phyloP scores from a whole-genome alignment of 1,140 invertebrate species.

The Penaeus vannamei region DNA sequence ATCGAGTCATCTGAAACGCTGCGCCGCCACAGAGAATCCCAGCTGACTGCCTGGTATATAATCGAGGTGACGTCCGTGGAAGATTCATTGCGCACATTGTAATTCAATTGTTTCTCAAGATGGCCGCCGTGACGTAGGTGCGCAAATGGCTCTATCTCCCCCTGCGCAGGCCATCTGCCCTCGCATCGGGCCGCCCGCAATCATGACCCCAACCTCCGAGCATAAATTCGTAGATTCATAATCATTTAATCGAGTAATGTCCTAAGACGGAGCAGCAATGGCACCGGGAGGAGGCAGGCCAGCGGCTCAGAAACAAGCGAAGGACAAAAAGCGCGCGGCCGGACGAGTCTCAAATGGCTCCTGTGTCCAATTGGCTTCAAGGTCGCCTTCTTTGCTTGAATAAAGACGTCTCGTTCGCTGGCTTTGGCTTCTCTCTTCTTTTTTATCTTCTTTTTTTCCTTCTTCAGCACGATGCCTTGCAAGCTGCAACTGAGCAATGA shows the following conservation, averaged over 20 bases:
- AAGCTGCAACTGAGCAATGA: too few relatives aligned
- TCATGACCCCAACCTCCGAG: too few relatives aligned
- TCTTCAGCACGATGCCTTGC: background rate
- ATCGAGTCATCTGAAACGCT: constrained; percentile 33
- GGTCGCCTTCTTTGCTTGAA: background rate
- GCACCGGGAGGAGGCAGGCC: too few relatives aligned
- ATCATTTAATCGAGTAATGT: too few relatives aligned
- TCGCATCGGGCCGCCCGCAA: too few relatives aligned
- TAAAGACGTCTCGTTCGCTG: constrained; percentile 5
- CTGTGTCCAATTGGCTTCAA: constrained; percentile 31
- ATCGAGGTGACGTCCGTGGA: constrained; percentile 58
- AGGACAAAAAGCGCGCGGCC: background rate
- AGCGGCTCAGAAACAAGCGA: too few relatives aligned
- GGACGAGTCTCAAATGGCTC: background rate
- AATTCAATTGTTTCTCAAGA: constrained; percentile 65
- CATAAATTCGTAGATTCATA: too few relatives aligned
- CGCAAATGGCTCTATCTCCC: constrained; percentile 58
- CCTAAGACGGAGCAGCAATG: too few relatives aligned
- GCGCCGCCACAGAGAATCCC: background rate
- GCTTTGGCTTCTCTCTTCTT: background rate
- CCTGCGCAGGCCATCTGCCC: constrained; percentile 33
- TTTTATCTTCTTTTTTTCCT: background rate
- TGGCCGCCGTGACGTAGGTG: constrained; percentile 59
- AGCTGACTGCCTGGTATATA: constrained; percentile 56
- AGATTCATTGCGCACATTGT: constrained; percentile 63